phyloP scores from a whole-genome alignment of 2,113 vertebrate genomes.

The Pyxicephalus adspersus region DNA sequence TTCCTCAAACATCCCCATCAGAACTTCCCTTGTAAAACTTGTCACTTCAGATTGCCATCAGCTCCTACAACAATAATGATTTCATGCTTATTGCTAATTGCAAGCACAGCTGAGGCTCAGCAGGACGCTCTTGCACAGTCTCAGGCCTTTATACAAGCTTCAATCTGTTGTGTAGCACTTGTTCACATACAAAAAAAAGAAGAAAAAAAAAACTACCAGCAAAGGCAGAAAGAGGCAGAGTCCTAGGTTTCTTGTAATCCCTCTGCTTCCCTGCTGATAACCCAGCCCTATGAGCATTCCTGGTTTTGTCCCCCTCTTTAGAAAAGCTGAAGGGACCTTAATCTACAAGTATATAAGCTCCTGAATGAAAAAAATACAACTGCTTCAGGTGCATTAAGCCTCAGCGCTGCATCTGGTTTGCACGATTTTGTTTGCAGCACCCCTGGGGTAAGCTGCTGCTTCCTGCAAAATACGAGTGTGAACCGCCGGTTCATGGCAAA shows the following conservation, averaged over 20 bases:
- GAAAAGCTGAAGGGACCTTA: slow-evolving; percentile 87
- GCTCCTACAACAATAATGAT: slow-evolving; percentile 96
- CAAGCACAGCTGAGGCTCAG: slow-evolving; percentile 99
- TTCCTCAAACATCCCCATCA: slow-evolving; percentile 78
- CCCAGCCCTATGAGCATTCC: slow-evolving; percentile 91
- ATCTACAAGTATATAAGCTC: slow-evolving; percentile 81
- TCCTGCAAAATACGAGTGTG: slow-evolving; percentile 96
- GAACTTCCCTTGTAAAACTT: slow-evolving; percentile 90
- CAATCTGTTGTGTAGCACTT: slow-evolving; percentile 88
- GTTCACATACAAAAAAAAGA: slow-evolving; percentile 78
- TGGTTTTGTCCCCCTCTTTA: slow-evolving; percentile 86
- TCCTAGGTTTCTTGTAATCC: slow-evolving; percentile 99
- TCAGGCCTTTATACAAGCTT: slow-evolving; percentile 85
- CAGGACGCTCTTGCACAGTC: slow-evolving; percentile 88
- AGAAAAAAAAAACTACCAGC: slow-evolving; percentile 81
- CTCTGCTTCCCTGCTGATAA: slow-evolving; percentile 86
- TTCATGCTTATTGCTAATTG: slow-evolving; percentile 99
- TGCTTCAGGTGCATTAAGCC: slow-evolving; percentile 86
- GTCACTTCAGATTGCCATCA: slow-evolving; percentile 97
- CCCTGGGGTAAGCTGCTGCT: slow-evolving; percentile 86
- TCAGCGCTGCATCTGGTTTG: slow-evolving; percentile 84
- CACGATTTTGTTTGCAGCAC: slow-evolving; percentile 89
- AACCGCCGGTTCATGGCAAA: slow-evolving; percentile 87
- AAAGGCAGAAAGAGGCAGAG: slow-evolving; percentile 99
- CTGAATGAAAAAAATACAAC: slow-evolving; percentile 74